phyloP scores from a whole-genome alignment of 1,140 invertebrate species.

The Ooceraea biroi region DNA sequence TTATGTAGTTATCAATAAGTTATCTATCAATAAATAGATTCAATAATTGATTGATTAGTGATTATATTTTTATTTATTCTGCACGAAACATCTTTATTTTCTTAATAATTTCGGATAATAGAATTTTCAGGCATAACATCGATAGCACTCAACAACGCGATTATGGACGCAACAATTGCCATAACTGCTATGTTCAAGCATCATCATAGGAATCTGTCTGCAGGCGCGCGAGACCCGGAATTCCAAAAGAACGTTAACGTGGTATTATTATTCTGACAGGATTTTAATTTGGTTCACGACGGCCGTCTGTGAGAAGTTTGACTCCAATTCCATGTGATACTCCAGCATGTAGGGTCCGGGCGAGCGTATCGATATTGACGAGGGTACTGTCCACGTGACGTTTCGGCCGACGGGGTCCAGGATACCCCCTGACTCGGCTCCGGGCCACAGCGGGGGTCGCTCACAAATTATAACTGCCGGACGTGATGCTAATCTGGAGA shows the following conservation, averaged over 20 bases:
- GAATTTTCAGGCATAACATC: neutral
- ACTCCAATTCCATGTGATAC: conserved; percentile 56
- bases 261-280: conserved; percentile 85
- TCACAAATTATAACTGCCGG: conserved; percentile 85
- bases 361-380: conserved; percentile 85
- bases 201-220: conserved; percentile 24
- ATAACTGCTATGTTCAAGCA: neutral
- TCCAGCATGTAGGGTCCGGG: conserved; percentile 58
- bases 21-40: neutral
- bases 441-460: conserved; percentile 80
- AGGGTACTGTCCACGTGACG: conserved; percentile 83
- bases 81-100: too few relatives aligned
- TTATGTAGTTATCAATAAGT: neutral
- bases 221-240: conserved; percentile 82
- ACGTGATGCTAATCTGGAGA: conserved; percentile 86
- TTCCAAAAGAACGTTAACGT: conserved; percentile 81
- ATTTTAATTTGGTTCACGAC: conserved; percentile 84
- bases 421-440: conserved; percentile 60
- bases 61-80: neutral
- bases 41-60: neutral
- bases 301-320: conserved; percentile 78
- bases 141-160: neutral
- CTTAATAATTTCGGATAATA: conserved; percentile 11
- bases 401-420: conserved; percentile 58
- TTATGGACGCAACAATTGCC: neutral